Evolutionary conservation across 2,797 vertebrate species (phyloP).

Genomic region (Chaetodon trifasciatus): DNA sequence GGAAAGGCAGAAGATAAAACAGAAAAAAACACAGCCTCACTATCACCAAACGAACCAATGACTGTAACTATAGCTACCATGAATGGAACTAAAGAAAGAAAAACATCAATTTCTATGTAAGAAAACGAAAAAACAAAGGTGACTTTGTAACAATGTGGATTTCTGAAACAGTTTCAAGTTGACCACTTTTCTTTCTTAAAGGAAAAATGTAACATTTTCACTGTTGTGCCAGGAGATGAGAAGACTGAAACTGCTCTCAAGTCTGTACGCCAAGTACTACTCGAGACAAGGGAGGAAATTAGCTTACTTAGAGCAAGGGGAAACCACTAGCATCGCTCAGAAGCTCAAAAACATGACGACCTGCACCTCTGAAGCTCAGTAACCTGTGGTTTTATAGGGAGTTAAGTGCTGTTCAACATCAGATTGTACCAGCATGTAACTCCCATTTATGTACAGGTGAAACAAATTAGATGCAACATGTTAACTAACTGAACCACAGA

Average conservation of each 20-base stretch:
- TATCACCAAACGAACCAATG: constrained; percentile 39
- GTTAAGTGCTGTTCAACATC: too few relatives aligned
- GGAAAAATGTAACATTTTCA: constrained; percentile 5
- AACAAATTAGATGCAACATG: too few relatives aligned
- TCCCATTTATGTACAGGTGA: too few relatives aligned
- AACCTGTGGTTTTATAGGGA: too few relatives aligned
- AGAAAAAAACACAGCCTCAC: constrained; percentile 21
- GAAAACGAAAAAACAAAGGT: constrained; percentile 4
- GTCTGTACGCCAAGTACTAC: background rate
- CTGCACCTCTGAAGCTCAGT: too few relatives aligned
- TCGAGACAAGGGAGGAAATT: background rate
- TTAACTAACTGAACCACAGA: background rate
- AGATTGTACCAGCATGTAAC: too few relatives aligned
- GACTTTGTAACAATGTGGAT: constrained; percentile 10
- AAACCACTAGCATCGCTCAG: too few relatives aligned
- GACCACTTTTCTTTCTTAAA: background rate
- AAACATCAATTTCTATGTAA: constrained; percentile 10
- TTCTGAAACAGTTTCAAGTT: constrained; percentile 5
- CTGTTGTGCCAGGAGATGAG: background rate
- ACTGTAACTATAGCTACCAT: constrained; percentile 31
- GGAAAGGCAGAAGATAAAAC: constrained; percentile 30
- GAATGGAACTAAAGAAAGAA: constrained; percentile 33
- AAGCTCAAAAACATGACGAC: too few relatives aligned
- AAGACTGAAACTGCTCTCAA: background rate
- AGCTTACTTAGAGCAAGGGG: too few relatives aligned